These are phyloP conservation scores for Melanotaenia trifasciata DNA, from an alignment of 2,797 vertebrate species.

Conservation along the genomic window DNA sequence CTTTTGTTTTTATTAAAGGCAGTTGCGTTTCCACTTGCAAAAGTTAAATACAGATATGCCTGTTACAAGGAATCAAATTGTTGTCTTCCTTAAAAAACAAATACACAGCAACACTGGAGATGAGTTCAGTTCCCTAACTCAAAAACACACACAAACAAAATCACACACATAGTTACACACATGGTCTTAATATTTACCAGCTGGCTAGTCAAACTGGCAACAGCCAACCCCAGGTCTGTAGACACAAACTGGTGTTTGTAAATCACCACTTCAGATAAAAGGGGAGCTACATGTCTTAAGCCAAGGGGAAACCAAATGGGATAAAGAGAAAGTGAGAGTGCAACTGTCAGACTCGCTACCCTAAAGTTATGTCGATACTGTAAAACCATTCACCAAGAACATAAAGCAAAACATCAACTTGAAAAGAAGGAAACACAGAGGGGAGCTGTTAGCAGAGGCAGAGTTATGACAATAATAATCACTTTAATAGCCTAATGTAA, in stretches of 20 bases:
- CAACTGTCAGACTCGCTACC: slow-evolving; percentile 58
- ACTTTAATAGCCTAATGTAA: slow-evolving; percentile 61
- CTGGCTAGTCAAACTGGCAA: slow-evolving; percentile 70
- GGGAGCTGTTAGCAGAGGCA: slow-evolving; percentile 63
- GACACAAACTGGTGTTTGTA: slow-evolving; percentile 78
- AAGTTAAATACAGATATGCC: slow-evolving; percentile 46
- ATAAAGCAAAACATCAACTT: slow-evolving; percentile 41
- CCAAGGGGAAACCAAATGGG: slow-evolving; percentile 59
- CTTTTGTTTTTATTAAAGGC: background rate
- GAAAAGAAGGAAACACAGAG: slow-evolving; percentile 73
- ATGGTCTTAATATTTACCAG: slow-evolving; percentile 76
- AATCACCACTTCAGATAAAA: slow-evolving; percentile 82
- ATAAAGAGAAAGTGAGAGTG: slow-evolving; percentile 59
- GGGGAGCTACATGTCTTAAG: slow-evolving; percentile 59
- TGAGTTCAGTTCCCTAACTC: slow-evolving; percentile 57
- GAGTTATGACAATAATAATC: slow-evolving; percentile 64
- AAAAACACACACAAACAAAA: slow-evolving; percentile 46
- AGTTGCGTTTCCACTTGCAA: slow-evolving; percentile 12
- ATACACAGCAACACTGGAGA: slow-evolving; percentile 46
- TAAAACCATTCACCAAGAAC: slow-evolving; percentile 83
- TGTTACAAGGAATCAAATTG: slow-evolving; percentile 52
- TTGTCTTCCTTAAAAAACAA: slow-evolving; percentile 53
- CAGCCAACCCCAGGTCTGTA: slow-evolving; percentile 67
- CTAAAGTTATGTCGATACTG: slow-evolving; percentile 87
- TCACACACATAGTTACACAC: slow-evolving; percentile 48